phyloP scores from a whole-genome alignment of 2,113 vertebrate species.

The Aspiorhynchus laticeps region DNA sequence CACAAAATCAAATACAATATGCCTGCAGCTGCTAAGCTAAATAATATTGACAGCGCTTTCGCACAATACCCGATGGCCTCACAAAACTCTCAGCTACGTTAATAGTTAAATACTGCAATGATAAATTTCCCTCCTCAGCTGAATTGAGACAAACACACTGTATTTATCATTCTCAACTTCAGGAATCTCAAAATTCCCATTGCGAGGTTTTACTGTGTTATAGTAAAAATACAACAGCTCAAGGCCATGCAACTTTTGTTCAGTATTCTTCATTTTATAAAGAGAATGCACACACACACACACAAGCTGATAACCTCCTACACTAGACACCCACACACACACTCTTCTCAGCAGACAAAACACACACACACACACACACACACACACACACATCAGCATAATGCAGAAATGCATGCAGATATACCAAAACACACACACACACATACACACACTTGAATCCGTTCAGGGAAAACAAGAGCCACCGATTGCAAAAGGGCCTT shows the following conservation, averaged over 20 bases:
- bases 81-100: neutral
- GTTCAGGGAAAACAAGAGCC: neutral
- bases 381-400: neutral
- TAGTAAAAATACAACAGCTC: slow-evolving; percentile 18
- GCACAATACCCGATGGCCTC: neutral
- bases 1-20: neutral
- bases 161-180: slow-evolving; percentile 6
- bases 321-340: slow-evolving; percentile 2
- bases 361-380: neutral
- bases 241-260: slow-evolving; percentile 26
- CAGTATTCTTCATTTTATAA: neutral
- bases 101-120: neutral
- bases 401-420: neutral
- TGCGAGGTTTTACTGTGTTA: neutral
- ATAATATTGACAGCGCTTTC: neutral
- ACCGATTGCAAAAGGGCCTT: slow-evolving; percentile 3
- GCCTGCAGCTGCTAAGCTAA: neutral
- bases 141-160: neutral
- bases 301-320: slow-evolving; percentile 5
- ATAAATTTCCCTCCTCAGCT: neutral
- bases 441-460: neutral
- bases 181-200: neutral
- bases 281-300: slow-evolving; percentile 26
- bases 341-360: neutral
- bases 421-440: neutral